These are phyloP conservation scores for Omphaloscelis lunosa DNA, from an alignment of 2,888 invertebrate genomes.

Conservation along the genomic window DNA sequence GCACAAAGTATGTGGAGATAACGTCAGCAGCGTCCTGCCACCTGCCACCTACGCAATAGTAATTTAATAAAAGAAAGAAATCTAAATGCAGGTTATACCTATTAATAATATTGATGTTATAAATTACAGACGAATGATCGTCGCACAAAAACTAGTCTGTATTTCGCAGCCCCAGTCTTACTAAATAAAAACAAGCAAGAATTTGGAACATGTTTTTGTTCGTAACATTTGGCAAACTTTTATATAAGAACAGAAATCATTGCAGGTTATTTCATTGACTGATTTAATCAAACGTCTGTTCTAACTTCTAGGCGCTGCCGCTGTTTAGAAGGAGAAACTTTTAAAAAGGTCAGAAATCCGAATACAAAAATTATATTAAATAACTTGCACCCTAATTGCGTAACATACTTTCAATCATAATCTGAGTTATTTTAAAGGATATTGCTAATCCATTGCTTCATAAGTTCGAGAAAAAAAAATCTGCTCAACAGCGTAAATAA, in stretches of 20 bases:
- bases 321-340: neutral
- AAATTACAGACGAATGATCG: neutral
- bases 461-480: too few relatives aligned
- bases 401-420: too few relatives aligned
- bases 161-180: slow-evolving; percentile 17
- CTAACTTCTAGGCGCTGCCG: slow-evolving; percentile 2
- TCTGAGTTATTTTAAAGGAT: too few relatives aligned
- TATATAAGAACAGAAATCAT: slow-evolving; percentile 29
- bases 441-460: too few relatives aligned
- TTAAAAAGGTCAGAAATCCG: neutral
- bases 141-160: slow-evolving; percentile 17
- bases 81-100: neutral
- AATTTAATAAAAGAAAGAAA: neutral
- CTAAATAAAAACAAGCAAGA: slow-evolving; percentile 31
- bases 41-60: neutral
- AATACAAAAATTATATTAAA: slow-evolving; percentile 16
- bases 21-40: neutral
- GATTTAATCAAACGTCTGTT: slow-evolving; percentile 21
- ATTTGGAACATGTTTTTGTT: slow-evolving; percentile 30
- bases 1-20: neutral
- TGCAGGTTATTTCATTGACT: slow-evolving; percentile 27
- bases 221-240: slow-evolving; percentile 32
- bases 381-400: neutral
- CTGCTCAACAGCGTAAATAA: too few relatives aligned
- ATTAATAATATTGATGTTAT: neutral